phyloP scores from a whole-genome alignment of 2,797 vertebrate genomes.

The Pantherophis alleghaniensis region DNA sequence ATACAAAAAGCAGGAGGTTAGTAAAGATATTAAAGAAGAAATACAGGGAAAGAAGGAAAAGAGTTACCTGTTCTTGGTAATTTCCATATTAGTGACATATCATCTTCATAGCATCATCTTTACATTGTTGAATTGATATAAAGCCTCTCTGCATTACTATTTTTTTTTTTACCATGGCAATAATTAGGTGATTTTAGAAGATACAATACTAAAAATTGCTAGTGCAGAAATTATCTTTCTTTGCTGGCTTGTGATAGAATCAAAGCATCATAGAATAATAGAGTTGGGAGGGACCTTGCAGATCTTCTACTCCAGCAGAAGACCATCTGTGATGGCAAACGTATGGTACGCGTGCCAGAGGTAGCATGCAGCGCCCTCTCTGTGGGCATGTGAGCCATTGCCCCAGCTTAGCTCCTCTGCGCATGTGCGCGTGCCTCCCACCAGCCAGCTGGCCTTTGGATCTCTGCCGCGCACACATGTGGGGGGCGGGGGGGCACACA shows the following conservation, averaged over 20 bases:
- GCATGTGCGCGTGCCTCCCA: no score
- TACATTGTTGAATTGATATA: background rate
- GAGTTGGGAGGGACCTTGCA: background rate
- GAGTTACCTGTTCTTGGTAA: background rate
- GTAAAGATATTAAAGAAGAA: background rate
- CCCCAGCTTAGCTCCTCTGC: no score
- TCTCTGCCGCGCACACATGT: no score
- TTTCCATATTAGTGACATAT: background rate
- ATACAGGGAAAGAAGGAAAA: background rate
- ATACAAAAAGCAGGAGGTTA: background rate
- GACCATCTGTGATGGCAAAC: no score
- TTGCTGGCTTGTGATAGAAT: background rate
- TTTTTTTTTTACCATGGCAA: background rate
- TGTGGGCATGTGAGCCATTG: no score
- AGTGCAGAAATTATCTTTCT: background rate
- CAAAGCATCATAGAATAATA: background rate
- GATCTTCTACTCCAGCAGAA: background rate
- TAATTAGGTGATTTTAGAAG: background rate
- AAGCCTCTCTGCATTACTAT: background rate
- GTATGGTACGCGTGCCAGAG: no score
- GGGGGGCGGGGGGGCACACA: no score
- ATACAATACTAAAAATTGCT: background rate
- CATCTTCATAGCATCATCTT: background rate
- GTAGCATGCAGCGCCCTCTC: no score
- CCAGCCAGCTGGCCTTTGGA: no score